Percentiles rank a stretch among this genome's conserved stretches.
Conservation (phyloP, 2,797 vertebrate genomes). For the Danio choprae region DNA sequence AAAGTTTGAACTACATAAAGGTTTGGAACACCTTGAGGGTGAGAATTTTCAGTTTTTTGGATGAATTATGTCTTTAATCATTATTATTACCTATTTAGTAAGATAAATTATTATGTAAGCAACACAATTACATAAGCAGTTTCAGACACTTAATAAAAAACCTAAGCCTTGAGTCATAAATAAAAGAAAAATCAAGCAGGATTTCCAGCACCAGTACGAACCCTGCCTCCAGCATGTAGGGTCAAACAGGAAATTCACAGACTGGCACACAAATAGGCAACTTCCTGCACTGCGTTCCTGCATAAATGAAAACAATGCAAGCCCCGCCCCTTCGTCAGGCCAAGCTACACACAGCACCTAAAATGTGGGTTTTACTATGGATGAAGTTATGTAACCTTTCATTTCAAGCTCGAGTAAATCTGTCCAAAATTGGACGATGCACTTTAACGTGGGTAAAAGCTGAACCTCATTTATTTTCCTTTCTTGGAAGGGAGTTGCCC, state of each 20-base stretch:
- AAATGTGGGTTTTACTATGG: background rate
- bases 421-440: background rate
- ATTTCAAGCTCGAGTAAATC: slow-evolving; percentile 20
- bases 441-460: slow-evolving; percentile 15
- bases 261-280: slow-evolving; percentile 17
- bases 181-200: too few species aligned
- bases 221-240: background rate
- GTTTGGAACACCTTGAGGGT: too few species aligned
- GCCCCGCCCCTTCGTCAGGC: background rate
- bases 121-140: too few species aligned
- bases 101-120: too few species aligned
- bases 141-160: too few species aligned
- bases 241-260: slow-evolving; percentile 33
- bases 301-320: slow-evolving; percentile 43
- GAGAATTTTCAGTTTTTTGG: too few species aligned
- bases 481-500: slow-evolving; percentile 23
- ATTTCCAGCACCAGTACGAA: too few species aligned
- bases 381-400: slow-evolving; percentile 6
- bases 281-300: slow-evolving; percentile 30
- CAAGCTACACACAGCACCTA: slow-evolving; percentile 5
- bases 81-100: too few species aligned
- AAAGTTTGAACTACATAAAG: too few species aligned
- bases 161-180: too few species aligned
- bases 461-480: background rate
- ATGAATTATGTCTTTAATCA: too few species aligned